Evolutionary conservation across 2,113 vertebrate genomes (phyloP).

Genomic region (Illadopsis cleaveri): DNA sequence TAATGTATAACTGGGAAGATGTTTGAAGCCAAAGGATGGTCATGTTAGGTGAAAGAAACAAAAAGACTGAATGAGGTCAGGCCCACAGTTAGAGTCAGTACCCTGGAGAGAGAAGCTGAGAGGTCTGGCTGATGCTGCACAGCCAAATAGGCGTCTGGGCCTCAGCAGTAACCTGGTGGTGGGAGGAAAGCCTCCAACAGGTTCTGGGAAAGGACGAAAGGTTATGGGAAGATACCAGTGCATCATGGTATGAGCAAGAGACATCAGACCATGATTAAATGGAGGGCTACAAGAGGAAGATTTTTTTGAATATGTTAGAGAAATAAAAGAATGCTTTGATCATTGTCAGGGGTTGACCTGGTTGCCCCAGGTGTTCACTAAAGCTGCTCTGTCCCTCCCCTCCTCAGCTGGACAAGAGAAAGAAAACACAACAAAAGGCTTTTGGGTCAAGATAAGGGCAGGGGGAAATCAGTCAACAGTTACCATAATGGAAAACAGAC

Average conservation of each 20-base stretch:
- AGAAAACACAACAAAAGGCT: not conserved
- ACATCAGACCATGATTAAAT: rapidly evolving
- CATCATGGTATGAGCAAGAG: not conserved
- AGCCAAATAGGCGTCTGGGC: not conserved
- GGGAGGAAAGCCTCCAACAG: not conserved
- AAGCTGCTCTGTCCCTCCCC: not conserved
- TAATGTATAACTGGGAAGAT: not conserved
- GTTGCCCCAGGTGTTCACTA: not conserved
- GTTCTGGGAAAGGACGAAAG: not conserved
- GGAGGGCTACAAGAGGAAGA: not conserved
- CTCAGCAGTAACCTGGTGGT: not conserved
- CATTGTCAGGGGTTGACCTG: not conserved
- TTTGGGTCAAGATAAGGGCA: not conserved
- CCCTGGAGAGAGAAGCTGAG: not conserved
- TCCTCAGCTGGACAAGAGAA: not conserved
- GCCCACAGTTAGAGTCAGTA: not conserved
- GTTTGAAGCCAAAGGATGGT: not conserved
- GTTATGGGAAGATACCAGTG: not conserved
- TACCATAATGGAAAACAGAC: not conserved
- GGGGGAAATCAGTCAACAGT: not conserved
- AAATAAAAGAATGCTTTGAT: not conserved
- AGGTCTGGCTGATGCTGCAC: not conserved
- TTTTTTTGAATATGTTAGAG: not conserved
- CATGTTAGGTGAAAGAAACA: not conserved
- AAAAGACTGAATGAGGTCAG: not conserved